phyloP scores from a whole-genome alignment of 2,797 vertebrate genomes.

The Danio choprae region DNA sequence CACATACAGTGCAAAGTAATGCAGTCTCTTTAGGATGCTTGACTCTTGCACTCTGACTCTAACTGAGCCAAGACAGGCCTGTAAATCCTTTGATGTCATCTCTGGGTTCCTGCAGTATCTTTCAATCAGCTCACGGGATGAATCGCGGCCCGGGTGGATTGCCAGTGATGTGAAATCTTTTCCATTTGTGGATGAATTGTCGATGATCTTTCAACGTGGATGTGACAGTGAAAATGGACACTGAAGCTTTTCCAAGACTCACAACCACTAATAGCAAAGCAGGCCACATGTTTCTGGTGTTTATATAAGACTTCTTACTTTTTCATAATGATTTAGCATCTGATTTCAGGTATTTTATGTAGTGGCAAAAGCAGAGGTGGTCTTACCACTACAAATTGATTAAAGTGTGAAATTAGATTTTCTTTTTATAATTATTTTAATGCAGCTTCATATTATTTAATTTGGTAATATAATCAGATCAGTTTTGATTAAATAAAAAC shows the following conservation, averaged over 20 bases:
- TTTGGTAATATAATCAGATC: background rate
- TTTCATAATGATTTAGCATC: background rate
- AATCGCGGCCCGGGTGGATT: constrained; percentile 27
- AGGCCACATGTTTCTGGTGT: constrained; percentile 33
- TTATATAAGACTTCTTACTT: background rate
- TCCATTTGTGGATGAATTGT: constrained; percentile 43
- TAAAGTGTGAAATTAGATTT: background rate
- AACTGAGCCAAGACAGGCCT: constrained; percentile 28
- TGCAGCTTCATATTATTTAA: background rate
- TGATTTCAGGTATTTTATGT: background rate
- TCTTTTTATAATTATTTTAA: background rate
- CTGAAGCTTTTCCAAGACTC: constrained; percentile 25
- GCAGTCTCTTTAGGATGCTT: constrained; percentile 39
- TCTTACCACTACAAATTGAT: background rate
- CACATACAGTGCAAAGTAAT: constrained; percentile 33
- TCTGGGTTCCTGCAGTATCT: constrained; percentile 33
- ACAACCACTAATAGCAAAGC: constrained; percentile 18
- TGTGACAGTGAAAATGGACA: constrained; percentile 27
- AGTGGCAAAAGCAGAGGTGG: background rate
- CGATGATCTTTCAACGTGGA: constrained; percentile 28
- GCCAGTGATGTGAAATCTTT: constrained; percentile 43
- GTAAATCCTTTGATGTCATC: constrained; percentile 39
- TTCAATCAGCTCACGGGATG: constrained; percentile 39
- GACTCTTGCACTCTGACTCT: constrained; percentile 37
- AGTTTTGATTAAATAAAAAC: background rate